These are phyloP conservation scores for Brachyptera putata DNA, from an alignment of 2,888 invertebrate species.

Conservation along the genomic window DNA sequence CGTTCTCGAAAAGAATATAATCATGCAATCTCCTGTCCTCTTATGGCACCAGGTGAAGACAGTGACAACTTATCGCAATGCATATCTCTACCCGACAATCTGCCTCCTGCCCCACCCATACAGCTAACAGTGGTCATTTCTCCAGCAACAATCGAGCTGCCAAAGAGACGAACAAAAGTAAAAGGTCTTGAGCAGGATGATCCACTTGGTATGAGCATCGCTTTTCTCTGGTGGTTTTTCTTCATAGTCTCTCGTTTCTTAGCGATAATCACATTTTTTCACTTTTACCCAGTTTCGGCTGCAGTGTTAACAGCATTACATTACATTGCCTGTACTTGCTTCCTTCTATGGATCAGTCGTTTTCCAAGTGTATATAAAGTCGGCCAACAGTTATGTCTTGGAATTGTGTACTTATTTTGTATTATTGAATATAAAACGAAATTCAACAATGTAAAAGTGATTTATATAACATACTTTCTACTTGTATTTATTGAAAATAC, in stretches of 20 bases:
- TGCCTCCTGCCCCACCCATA: not conserved
- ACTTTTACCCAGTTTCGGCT: not conserved
- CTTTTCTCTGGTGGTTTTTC: constrained; percentile 72
- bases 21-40: not conserved
- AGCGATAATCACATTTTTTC: constrained; percentile 53
- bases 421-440: constrained; percentile 74
- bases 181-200: constrained; percentile 72
- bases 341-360: constrained; percentile 57
- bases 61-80: not conserved
- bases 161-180: constrained; percentile 44
- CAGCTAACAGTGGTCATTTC: too few species aligned
- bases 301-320: constrained; percentile 55
- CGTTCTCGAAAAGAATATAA: too few species aligned
- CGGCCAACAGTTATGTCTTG: constrained; percentile 64
- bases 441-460: constrained; percentile 66
- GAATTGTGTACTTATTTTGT: constrained; percentile 69
- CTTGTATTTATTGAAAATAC: constrained; percentile 64
- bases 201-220: constrained; percentile 60
- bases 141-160: constrained; percentile 35
- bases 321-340: constrained; percentile 60
- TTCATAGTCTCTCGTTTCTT: constrained; percentile 69
- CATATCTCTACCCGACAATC: not conserved
- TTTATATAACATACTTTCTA: constrained; percentile 64
- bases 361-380: constrained; percentile 40
- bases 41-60: not conserved